phyloP scores from a whole-genome alignment of 2,797 vertebrate genomes.

The Pempheris klunzingeri region DNA sequence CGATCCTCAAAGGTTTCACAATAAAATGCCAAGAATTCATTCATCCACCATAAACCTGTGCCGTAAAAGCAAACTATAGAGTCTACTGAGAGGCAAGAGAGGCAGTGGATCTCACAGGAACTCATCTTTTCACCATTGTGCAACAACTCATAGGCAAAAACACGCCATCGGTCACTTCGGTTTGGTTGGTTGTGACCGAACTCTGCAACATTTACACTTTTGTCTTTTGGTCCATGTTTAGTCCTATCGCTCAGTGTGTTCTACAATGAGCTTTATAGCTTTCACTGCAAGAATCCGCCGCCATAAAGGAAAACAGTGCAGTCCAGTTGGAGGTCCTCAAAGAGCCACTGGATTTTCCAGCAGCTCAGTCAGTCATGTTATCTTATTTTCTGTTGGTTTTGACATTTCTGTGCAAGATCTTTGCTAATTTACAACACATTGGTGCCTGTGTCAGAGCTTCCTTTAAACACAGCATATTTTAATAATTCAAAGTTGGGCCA shows the following conservation, averaged over 20 bases:
- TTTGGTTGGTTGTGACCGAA: not conserved
- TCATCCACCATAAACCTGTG: slow-evolving; percentile 1
- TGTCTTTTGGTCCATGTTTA: not conserved
- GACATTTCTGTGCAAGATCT: not conserved
- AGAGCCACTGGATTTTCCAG: slow-evolving; percentile 4
- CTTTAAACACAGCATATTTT: slow-evolving; percentile 26
- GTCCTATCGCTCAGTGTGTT: not conserved
- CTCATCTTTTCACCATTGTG: not conserved
- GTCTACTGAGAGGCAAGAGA: not conserved
- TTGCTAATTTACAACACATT: slow-evolving; percentile 1
- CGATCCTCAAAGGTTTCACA: slow-evolving; percentile 10
- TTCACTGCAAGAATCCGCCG: not conserved
- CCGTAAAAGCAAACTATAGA: slow-evolving; percentile 9
- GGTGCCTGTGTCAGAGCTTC: not conserved
- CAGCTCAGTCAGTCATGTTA: not conserved
- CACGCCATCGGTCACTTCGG: not conserved
- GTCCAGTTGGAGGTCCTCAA: not conserved
- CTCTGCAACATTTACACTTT: not conserved
- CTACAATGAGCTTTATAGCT: not conserved
- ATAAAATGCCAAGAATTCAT: slow-evolving; percentile 23
- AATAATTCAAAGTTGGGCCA: slow-evolving; percentile 4
- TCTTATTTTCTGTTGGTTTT: not conserved
- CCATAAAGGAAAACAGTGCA: not conserved
- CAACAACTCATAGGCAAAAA: slow-evolving; percentile 1
- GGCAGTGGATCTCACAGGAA: slow-evolving; percentile 8